phyloP scores from a whole-genome alignment of 2,888 invertebrate species.

The Xestia xanthographa region DNA sequence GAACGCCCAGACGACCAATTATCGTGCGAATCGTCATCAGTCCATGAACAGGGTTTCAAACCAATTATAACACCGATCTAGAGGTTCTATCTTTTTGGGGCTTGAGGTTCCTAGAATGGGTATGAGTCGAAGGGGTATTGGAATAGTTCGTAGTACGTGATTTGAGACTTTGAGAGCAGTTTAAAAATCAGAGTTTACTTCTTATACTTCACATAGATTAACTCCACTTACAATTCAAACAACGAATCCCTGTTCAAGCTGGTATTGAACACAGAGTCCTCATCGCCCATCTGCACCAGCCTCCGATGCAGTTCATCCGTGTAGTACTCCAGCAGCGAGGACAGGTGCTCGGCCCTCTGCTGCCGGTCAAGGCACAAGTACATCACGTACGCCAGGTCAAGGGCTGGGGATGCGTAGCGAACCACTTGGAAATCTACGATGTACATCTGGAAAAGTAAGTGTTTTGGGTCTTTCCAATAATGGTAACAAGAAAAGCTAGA shows the following conservation, averaged over 20 bases:
- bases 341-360: slow-evolving; percentile 91
- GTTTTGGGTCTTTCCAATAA: neutral
- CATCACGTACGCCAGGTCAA: slow-evolving; percentile 92
- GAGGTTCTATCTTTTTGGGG: neutral
- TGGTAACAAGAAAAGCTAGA: neutral
- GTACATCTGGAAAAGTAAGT: slow-evolving; percentile 88
- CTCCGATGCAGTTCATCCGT: slow-evolving; percentile 90
- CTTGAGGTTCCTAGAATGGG: neutral
- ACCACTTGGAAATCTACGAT: slow-evolving; percentile 93
- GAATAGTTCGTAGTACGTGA: neutral
- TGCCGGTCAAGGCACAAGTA: slow-evolving; percentile 92
- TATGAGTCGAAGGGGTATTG: neutral
- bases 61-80: neutral
- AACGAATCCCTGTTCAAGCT: slow-evolving; percentile 88
- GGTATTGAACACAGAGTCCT: slow-evolving; percentile 80
- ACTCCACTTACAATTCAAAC: slow-evolving; percentile 88
- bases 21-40: neutral
- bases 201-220: slow-evolving; percentile 56
- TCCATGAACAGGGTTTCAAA: too few species aligned
- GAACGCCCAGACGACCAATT: neutral
- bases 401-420: slow-evolving; percentile 92
- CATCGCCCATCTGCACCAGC: slow-evolving; percentile 89
- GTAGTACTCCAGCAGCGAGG: slow-evolving; percentile 91
- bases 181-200: neutral
- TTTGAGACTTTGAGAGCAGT: neutral